These are phyloP conservation scores for Lepilemur ruficaudatus DNA, from an alignment of 2,797 vertebrate genomes.

Conservation along the genomic window DNA sequence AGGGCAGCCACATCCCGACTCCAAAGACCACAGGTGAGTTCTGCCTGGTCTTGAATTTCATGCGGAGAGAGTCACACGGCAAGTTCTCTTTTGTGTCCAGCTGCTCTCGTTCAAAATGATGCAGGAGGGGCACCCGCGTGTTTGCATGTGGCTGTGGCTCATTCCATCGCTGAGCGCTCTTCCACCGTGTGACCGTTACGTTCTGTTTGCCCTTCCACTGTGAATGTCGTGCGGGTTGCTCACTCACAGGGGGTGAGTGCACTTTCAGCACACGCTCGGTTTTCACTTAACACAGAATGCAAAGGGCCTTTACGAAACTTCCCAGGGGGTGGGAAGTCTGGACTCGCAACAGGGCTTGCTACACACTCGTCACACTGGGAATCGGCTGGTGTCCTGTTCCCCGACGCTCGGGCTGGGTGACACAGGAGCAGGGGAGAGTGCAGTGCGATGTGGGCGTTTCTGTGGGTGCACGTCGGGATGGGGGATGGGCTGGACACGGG, in stretches of 20 bases:
- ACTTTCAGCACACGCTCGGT: background rate
- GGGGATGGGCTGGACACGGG: accelerated
- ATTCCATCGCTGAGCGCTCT: accelerated
- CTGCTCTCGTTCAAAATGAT: accelerated
- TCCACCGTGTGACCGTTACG: accelerated
- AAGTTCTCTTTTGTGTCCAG: background rate
- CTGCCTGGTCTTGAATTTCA: background rate
- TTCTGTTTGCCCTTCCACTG: too few species aligned
- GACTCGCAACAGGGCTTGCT: too few species aligned
- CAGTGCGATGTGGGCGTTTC: accelerated
- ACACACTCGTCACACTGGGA: accelerated
- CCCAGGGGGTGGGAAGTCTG: background rate
- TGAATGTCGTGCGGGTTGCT: background rate
- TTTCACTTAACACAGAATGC: background rate
- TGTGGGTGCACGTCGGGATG: background rate
- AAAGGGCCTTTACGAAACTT: background rate
- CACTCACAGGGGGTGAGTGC: background rate
- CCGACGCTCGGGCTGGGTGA: background rate
- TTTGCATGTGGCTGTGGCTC: accelerated
- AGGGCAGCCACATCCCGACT: background rate
- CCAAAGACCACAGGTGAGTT: background rate
- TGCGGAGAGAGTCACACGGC: accelerated
- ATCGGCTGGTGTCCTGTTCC: too few species aligned
- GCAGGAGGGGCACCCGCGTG: accelerated
- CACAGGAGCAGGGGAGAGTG: accelerated